Evolutionary conservation across 2,888 invertebrate genomes (phyloP).

Genomic region (Syritta pipiens): DNA sequence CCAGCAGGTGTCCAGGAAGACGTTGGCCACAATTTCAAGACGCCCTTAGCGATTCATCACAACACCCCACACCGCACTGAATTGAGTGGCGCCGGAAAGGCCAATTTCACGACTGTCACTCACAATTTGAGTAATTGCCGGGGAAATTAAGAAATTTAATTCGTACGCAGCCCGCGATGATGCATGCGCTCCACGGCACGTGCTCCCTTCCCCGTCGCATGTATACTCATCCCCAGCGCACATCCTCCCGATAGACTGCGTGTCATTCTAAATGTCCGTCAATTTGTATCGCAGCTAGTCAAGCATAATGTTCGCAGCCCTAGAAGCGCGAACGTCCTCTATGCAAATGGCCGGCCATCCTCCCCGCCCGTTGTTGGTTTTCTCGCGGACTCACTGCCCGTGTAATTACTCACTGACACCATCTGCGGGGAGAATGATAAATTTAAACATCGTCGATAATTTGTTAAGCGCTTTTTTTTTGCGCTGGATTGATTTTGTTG

Average conservation of each 20-base stretch:
- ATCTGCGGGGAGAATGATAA: conserved; percentile 56
- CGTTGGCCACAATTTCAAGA: too few relatives aligned
- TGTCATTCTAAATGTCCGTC: conserved; percentile 66
- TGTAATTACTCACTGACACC: conserved; percentile 69
- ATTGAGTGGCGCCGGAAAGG: conserved; percentile 41
- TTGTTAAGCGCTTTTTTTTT: conserved; percentile 58
- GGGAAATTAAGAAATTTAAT: conserved; percentile 43
- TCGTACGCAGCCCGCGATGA: not conserved
- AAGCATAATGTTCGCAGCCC: conserved; percentile 63
- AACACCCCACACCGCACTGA: too few relatives aligned
- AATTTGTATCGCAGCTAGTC: conserved; percentile 68
- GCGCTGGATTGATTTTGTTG: conserved; percentile 56
- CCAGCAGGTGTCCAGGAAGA: too few relatives aligned
- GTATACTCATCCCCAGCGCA: conserved; percentile 10
- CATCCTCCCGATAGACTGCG: conserved; percentile 56
- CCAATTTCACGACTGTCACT: conserved; percentile 60
- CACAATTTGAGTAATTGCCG: conserved; percentile 51
- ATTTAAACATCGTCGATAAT: conserved; percentile 66
- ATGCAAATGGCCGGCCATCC: conserved; percentile 33
- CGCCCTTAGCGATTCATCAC: too few relatives aligned
- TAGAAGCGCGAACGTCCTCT: conserved; percentile 40
- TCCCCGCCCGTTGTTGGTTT: not conserved
- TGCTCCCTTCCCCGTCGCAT: not conserved
- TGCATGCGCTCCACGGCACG: conserved; percentile 34
- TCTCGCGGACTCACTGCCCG: conserved; percentile 29